phyloP scores from a whole-genome alignment of 1,140 invertebrate species.

The Augochlora pura region DNA sequence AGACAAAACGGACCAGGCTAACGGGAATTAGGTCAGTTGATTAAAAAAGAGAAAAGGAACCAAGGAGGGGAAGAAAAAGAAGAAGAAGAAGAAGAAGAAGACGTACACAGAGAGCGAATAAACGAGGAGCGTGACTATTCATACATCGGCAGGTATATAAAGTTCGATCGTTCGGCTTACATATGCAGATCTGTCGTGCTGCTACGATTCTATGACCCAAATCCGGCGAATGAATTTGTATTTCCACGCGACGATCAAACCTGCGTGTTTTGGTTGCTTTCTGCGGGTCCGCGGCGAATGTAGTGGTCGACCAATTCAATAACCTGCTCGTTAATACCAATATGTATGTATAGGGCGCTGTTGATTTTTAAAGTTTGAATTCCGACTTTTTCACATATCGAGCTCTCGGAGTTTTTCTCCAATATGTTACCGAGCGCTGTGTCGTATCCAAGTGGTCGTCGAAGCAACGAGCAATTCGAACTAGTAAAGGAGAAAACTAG shows the following conservation, averaged over 20 bases:
- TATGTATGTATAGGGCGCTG: no score
- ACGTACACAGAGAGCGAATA: not conserved
- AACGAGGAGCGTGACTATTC: not conserved
- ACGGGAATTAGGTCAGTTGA: constrained; percentile 53
- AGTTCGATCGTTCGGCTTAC: constrained; percentile 1
- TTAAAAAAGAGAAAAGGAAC: constrained; percentile 21
- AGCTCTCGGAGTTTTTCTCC: no score
- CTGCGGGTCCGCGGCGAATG: no score
- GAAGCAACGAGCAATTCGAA: no score
- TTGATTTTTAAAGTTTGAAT: no score
- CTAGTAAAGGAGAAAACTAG: no score
- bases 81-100: not conserved
- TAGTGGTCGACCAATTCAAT: no score
- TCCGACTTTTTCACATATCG: no score
- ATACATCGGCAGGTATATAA: not conserved
- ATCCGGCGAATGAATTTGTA: not conserved
- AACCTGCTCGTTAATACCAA: no score
- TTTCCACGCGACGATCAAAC: not conserved
- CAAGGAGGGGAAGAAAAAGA: not conserved
- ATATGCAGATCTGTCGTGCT: not conserved
- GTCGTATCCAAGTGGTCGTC: no score
- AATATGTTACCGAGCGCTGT: no score
- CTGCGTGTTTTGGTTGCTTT: not conserved
- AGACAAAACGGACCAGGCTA: constrained; percentile 3
- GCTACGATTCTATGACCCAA: not conserved